These are phyloP conservation scores for Hylaea fasciaria DNA, from an alignment of 2,888 invertebrate species.

Conservation along the genomic window DNA sequence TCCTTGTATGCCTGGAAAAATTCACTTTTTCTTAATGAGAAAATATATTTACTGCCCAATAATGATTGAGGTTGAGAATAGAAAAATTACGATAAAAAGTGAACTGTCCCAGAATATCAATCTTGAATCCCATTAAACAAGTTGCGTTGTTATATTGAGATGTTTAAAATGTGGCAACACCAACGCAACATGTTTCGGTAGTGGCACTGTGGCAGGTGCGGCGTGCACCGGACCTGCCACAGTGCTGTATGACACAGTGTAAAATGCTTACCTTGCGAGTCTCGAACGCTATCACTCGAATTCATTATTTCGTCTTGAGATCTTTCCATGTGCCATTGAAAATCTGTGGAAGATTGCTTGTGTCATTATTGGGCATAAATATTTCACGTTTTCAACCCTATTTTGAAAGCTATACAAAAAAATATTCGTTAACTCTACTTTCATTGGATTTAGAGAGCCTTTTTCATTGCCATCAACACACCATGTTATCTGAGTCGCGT, in stretches of 20 bases:
- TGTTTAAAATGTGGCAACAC: slow-evolving; percentile 35
- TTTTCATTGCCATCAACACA: too few species aligned
- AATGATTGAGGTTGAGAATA: too few species aligned
- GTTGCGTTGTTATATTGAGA: slow-evolving; percentile 34
- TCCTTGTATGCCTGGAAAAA: slow-evolving; percentile 78
- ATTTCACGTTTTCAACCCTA: neutral
- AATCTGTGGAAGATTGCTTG: slow-evolving; percentile 85
- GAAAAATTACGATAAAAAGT: slow-evolving; percentile 50
- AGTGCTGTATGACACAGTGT: slow-evolving; percentile 43
- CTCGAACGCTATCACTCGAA: slow-evolving; percentile 94
- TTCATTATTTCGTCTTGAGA: slow-evolving; percentile 94
- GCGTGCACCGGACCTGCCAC: slow-evolving; percentile 34
- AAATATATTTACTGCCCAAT: neutral
- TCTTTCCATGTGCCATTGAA: slow-evolving; percentile 94
- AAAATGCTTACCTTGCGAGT: slow-evolving; percentile 93
- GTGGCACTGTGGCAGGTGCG: slow-evolving; percentile 46
- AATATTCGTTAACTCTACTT: too few species aligned
- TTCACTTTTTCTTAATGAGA: slow-evolving; percentile 62
- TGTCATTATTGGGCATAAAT: neutral
- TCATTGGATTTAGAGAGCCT: too few species aligned
- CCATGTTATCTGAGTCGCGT: too few species aligned
- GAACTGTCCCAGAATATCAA: slow-evolving; percentile 72
- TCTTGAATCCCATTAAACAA: slow-evolving; percentile 65
- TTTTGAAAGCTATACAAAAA: neutral
- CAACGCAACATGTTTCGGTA: slow-evolving; percentile 68